phyloP scores from a whole-genome alignment of 2,113 vertebrate species.

The Callipepla californica region DNA sequence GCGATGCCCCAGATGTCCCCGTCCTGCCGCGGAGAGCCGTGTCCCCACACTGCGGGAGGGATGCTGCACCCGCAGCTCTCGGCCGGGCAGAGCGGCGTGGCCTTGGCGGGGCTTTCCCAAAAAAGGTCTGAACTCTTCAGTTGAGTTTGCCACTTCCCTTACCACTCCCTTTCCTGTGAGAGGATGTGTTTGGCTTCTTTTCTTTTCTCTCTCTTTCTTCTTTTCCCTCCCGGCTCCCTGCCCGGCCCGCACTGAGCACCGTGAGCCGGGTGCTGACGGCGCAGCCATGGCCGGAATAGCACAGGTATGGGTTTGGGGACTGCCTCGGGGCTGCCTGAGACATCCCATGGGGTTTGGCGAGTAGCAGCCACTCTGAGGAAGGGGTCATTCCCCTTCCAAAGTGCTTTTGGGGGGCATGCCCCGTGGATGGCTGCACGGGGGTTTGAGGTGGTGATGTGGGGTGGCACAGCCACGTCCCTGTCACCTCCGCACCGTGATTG shows the following conservation, averaged over 20 bases:
- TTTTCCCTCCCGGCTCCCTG: neutral
- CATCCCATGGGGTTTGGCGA: neutral
- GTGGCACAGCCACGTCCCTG: neutral
- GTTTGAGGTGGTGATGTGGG: neutral
- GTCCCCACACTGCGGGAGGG: neutral
- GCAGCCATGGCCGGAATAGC: neutral
- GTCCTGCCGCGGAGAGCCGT: neutral
- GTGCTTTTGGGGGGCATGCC: rapidly evolving
- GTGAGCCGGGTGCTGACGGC: neutral
- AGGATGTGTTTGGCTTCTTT: slow-evolving; percentile 38
- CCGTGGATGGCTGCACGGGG: rapidly evolving
- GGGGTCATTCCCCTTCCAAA: neutral
- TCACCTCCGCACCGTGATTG: rapidly evolving
- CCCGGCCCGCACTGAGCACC: neutral
- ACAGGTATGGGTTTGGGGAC: neutral
- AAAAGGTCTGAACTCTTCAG: slow-evolving; percentile 71
- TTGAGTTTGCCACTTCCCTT: slow-evolving; percentile 73
- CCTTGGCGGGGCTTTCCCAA: slow-evolving; percentile 68
- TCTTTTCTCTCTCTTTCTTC: slow-evolving; percentile 48
- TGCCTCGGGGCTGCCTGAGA: neutral
- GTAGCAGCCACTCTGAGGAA: neutral
- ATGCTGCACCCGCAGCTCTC: neutral
- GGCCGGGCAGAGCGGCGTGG: neutral
- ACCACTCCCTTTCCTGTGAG: slow-evolving; percentile 78
- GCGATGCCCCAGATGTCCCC: rapidly evolving